Percentiles rank a stretch among this genome's conserved stretches.
Conservation (phyloP, 2,797 vertebrate species). For the Darevskia mixta region DNA sequence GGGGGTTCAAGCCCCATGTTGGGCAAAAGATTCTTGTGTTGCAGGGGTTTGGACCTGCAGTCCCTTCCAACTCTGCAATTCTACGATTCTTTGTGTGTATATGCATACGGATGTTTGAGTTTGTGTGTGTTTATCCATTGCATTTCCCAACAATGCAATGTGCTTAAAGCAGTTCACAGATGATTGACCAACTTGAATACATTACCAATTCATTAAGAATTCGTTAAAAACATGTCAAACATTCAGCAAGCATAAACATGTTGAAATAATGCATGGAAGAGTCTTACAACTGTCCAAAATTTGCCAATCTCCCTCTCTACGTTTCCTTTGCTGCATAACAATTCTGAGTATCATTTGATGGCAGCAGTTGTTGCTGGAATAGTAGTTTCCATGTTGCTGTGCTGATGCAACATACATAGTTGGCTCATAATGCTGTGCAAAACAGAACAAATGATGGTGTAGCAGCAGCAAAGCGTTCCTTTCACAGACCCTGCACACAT, state of each 20-base stretch:
- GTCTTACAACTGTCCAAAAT: not conserved
- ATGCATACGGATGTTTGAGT: not conserved
- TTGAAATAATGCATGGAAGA: not conserved
- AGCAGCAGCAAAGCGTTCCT: not conserved
- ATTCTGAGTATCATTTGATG: not conserved
- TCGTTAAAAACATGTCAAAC: not conserved
- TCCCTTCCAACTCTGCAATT: too few species aligned
- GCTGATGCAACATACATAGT: not conserved
- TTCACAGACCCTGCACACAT: not conserved
- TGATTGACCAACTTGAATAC: too few species aligned
- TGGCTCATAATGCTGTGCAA: not conserved
- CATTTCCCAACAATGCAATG: not conserved
- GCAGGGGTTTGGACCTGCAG: too few species aligned
- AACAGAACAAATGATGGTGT: not conserved
- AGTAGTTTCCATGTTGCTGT: not conserved
- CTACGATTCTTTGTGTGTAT: too few species aligned
- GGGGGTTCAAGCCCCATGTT: too few species aligned
- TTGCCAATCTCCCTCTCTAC: not conserved
- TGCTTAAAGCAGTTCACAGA: not conserved
- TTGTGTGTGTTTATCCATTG: not conserved
- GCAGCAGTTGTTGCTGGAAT: not conserved
- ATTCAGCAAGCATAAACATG: not conserved
- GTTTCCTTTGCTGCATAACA: not conserved
- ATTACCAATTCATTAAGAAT: not conserved
- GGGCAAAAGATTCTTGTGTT: too few species aligned